Base-by-base conservation (phyloP, 2,797 vertebrate species). In the Picus viridis region DNA sequence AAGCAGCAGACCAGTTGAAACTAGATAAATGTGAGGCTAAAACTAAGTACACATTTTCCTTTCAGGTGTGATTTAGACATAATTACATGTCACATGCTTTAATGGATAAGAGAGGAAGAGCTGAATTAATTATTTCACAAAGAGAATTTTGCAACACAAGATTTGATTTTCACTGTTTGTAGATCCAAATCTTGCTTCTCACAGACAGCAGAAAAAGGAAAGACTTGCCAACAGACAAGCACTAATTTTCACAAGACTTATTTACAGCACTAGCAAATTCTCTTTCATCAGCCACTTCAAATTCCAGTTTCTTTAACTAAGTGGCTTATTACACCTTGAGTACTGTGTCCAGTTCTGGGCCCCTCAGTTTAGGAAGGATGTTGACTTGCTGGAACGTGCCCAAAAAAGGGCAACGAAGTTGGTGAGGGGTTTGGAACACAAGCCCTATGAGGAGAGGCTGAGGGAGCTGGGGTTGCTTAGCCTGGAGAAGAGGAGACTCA, bases 21-120 rank as follows among this genome's bases (percentile, higher is more conserved):
- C 23, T 70, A 47, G 71, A 75, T 39, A 89, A 86, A 89, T 54
- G n/a, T 29, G n/a, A 89, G 13, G 58, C 62, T 86, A 86, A 83
- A 93, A 94, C 73, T 70, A 90, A 76, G 39, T 27, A 78, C 13
- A 43, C 3, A 4, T 72, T 91, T 81, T 84, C 61, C 70, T 93
- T 85, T 57, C 83, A 94, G 77, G 43, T 78, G 29, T 58, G 76
- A 93, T 81, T 94, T 90, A 88, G 67, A 61, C 49, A 73, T 57
- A 94, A 94, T 83, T 89, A 75, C 8, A 56, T 23, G 27, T 64
- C 84, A 76, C 7, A 2, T 49, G 54, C 45, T 70, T 83, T 79
- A 68, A 72, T 34, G 68, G 76, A 39, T 63, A 83, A 72, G 80
- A 84, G 15, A 7, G 7, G 39, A 91, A 89, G 10, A 88, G 49